phyloP scores from a whole-genome alignment of 2,888 invertebrate species.

The Mylabris sibirica region DNA sequence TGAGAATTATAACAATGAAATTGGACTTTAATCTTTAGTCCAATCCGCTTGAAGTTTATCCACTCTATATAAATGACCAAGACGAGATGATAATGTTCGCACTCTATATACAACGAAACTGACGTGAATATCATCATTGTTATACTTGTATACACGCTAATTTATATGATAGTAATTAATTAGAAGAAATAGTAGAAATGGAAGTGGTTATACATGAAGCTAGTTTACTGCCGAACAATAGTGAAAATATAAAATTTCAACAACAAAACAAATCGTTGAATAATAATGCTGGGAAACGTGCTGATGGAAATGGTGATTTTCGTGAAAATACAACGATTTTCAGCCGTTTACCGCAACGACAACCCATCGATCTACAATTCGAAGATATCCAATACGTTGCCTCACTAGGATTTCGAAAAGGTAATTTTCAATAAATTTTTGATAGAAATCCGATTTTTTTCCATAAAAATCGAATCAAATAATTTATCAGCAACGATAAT shows the following conservation, averaged over 20 bases:
- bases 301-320: constrained; percentile 17
- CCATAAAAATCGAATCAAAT: not conserved
- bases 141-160: not conserved
- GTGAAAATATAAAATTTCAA: constrained; percentile 36
- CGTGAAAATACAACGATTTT: constrained; percentile 35
- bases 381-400: constrained; percentile 78
- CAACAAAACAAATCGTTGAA: not conserved
- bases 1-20: constrained; percentile 6
- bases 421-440: constrained; percentile 60
- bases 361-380: constrained; percentile 73
- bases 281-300: constrained; percentile 16
- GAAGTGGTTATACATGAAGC: constrained; percentile 50
- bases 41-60: constrained; percentile 42
- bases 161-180: not conserved
- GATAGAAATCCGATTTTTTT: not conserved
- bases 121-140: not conserved
- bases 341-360: constrained; percentile 46
- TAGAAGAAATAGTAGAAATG: constrained; percentile 35
- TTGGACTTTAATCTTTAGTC: constrained; percentile 52
- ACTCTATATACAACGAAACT: constrained; percentile 21
- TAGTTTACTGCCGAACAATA: constrained; percentile 18
- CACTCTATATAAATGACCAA: constrained; percentile 52
- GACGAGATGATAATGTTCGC: constrained; percentile 40
- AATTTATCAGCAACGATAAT: not conserved
- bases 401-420: constrained; percentile 75